phyloP scores from a whole-genome alignment of 2,888 invertebrate species.

The Taphrorychus bicolor region DNA sequence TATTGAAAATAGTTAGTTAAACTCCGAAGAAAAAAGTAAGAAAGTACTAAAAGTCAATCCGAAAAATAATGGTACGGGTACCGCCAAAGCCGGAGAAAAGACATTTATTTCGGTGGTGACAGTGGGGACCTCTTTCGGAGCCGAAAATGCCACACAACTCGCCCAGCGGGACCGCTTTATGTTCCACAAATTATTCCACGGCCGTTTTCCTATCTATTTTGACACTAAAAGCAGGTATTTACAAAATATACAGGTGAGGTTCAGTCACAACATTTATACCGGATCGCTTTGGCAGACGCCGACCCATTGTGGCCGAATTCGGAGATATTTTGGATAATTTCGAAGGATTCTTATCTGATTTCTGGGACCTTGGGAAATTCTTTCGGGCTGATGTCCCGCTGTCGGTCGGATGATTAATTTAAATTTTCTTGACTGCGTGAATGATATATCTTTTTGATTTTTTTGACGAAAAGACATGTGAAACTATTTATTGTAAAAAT shows the following conservation, averaged over 20 bases:
- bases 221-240: constrained; percentile 59
- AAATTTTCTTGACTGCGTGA: background rate
- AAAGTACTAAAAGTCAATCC: constrained; percentile 26
- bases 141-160: constrained; percentile 57
- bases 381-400: constrained; percentile 18
- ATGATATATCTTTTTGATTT: background rate
- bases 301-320: constrained; percentile 50
- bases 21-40: background rate
- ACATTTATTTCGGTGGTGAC: constrained; percentile 60
- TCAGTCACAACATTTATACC: constrained; percentile 54
- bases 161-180: constrained; percentile 53
- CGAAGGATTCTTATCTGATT: constrained; percentile 41
- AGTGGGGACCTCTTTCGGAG: constrained; percentile 54
- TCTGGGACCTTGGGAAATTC: constrained; percentile 34
- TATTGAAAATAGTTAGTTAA: background rate
- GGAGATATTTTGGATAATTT: constrained; percentile 51
- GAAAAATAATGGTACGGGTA: constrained; percentile 23
- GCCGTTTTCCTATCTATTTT: constrained; percentile 52
- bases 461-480: constrained; percentile 7
- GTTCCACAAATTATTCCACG: constrained; percentile 48
- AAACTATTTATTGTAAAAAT: too few relatives aligned
- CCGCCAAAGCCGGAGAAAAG: constrained; percentile 47
- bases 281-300: constrained; percentile 44
- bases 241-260: constrained; percentile 59
- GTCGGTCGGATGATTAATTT: constrained; percentile 19